Base-by-base conservation (phyloP, 2,113 vertebrate genomes). In the Terrapene triunguis region DNA sequence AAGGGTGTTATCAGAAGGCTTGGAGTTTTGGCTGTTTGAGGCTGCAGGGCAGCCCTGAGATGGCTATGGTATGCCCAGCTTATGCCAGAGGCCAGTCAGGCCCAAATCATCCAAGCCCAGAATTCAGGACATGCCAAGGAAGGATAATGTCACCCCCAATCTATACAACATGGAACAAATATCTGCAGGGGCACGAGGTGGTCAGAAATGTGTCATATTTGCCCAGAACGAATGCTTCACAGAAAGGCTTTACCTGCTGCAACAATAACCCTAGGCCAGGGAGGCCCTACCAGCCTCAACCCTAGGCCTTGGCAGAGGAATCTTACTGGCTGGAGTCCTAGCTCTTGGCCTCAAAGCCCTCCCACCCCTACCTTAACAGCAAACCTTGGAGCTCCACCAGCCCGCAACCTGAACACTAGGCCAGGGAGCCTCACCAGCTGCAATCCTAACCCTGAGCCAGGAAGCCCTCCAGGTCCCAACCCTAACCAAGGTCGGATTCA, bases 351-450 rank as follows among this genome's bases (percentile, higher is more conserved):
- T 13, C 17, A 5, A 17, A 69, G 17, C 35, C 62, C 17, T n/a
- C 32, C 17, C 35, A 17, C 16, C 7, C 16, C 62, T 35, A 69
- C 17, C 32, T 4, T 27, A n/a, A n/a, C 0, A 0, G 87, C 80
- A 65, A 54, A 76, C 2, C 32, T 14, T 81, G 57, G 42, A 25
- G 3, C 78, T 44, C 16, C 92, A 57, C 89, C 81, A 88, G 86
- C 82, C 14, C n/a, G 78, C 74, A 69, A 14, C 29, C 0, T 0
- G 5, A 10, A 32, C 32, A 69, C 62, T n/a, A n/a, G 32, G 16
- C 62, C 35, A n/a, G 35, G 65, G 6, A 76, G 3, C 76, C 57
- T 13, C 94, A 57, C 91, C 79, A 89, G 84, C 81, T 16, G 42
- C 84, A 96, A 83, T 83, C 80, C 25, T 84, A 85, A 50, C 86